Conservation (phyloP, 2,888 invertebrate species). For the Ernsta delagoae region DNA sequence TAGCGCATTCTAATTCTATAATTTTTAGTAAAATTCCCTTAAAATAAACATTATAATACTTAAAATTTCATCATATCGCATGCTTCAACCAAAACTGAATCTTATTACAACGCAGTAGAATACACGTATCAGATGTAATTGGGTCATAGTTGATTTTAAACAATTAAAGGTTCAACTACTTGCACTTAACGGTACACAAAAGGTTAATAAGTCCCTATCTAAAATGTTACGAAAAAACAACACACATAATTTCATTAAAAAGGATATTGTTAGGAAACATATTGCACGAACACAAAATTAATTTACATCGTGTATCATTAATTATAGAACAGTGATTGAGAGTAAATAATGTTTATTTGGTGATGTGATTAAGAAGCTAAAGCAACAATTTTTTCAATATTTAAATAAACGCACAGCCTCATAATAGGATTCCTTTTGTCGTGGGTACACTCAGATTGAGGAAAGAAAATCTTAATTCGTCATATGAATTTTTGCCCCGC, state of each 20-base stretch:
- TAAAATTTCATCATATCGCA: neutral
- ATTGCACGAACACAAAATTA: constrained; percentile 39
- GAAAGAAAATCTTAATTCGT: no score
- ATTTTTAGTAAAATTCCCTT: neutral
- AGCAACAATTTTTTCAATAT: no score
- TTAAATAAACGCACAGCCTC: no score
- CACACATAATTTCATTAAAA: constrained; percentile 14
- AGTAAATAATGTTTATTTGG: constrained; percentile 4
- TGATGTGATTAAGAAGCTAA: no score
- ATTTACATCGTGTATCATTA: constrained; percentile 16
- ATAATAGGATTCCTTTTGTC: no score
- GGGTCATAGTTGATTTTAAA: neutral
- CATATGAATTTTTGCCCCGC: no score
- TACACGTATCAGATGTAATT: constrained; percentile 13
- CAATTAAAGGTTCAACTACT: neutral
- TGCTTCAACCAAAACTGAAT: neutral
- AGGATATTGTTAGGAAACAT: constrained; percentile 22
- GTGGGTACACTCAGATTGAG: no score
- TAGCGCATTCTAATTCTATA: neutral
- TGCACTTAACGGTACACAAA: constrained; percentile 12
- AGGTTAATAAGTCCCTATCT: constrained; percentile 22
- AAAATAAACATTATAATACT: neutral
- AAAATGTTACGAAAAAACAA: constrained; percentile 30
- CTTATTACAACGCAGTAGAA: neutral
- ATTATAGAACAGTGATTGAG: neutral